These are phyloP conservation scores for Oreochromis spilurus DNA, from an alignment of 2,113 vertebrate species.

Conservation along the genomic window DNA sequence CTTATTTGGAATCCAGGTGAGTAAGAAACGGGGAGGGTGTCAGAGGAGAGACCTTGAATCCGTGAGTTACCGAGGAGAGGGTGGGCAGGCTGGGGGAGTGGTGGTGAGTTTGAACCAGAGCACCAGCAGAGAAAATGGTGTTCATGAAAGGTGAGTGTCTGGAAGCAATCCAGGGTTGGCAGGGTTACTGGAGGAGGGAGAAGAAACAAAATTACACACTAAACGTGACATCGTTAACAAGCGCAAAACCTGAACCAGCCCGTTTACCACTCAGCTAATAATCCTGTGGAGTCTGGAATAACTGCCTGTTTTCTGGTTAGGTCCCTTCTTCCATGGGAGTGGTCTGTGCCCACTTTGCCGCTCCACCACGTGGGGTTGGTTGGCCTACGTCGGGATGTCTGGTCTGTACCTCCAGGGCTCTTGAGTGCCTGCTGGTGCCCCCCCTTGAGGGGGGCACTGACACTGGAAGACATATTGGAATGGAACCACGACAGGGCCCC, in stretches of 20 bases:
- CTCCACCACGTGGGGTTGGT: neutral
- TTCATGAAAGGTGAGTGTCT: neutral
- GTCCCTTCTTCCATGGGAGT: neutral
- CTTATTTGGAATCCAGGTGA: neutral
- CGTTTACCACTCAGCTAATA: neutral
- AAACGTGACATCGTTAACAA: accelerated
- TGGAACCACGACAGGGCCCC: neutral
- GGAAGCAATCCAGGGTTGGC: neutral
- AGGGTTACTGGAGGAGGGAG: neutral
- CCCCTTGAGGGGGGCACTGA: accelerated
- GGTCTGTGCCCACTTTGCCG: neutral
- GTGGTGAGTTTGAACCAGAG: neutral
- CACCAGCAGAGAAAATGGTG: neutral
- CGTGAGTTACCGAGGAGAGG: neutral
- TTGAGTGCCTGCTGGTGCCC: neutral
- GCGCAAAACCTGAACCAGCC: neutral
- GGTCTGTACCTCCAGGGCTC: neutral
- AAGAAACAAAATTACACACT: neutral
- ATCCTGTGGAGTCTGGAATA: neutral
- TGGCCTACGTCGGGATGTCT: neutral
- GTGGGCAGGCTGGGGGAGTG: neutral
- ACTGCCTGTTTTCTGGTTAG: neutral
- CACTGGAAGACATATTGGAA: neutral
- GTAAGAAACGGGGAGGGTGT: neutral
- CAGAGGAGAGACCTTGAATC: neutral